phyloP scores from a whole-genome alignment of 2,888 invertebrate species.

The Exocentrus adspersus region DNA sequence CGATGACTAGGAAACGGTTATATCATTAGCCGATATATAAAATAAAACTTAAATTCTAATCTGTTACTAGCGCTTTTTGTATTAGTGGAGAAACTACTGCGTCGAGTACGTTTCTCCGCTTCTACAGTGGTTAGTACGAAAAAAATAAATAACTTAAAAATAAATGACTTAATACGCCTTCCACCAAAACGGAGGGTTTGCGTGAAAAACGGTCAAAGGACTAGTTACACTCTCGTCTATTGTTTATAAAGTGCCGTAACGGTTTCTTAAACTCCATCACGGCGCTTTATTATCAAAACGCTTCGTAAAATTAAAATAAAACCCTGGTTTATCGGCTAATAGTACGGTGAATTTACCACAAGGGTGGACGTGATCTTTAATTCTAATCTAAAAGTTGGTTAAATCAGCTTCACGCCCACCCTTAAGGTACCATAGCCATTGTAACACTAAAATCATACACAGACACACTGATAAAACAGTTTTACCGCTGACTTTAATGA shows the following conservation, averaged over 20 bases:
- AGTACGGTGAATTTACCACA: constrained; percentile 49
- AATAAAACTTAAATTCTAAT: constrained; percentile 51
- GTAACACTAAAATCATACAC: constrained; percentile 7
- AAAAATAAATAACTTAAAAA: constrained; percentile 53
- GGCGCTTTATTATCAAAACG: constrained; percentile 22
- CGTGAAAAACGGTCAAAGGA: constrained; percentile 38
- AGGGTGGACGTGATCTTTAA: background rate
- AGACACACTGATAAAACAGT: no score
- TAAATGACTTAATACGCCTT: constrained; percentile 47
- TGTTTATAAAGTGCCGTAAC: constrained; percentile 32
- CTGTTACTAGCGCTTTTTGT: no score
- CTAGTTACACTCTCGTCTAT: constrained; percentile 57
- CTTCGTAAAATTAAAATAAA: constrained; percentile 44
- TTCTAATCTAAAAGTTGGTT: no score
- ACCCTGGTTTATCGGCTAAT: constrained; percentile 60
- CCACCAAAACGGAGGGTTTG: constrained; percentile 17
- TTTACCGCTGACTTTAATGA: no score
- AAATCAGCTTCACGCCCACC: background rate
- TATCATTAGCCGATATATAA: constrained; percentile 62
- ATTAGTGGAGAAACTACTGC: no score
- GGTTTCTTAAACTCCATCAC: background rate
- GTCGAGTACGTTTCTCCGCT: background rate
- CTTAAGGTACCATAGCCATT: constrained; percentile 47
- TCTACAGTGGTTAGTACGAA: constrained; percentile 34
- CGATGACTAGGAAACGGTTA: constrained; percentile 60